Evolutionary conservation across 2,888 invertebrate species (phyloP).

Genomic region (Pandemis cinnamomeana): DNA sequence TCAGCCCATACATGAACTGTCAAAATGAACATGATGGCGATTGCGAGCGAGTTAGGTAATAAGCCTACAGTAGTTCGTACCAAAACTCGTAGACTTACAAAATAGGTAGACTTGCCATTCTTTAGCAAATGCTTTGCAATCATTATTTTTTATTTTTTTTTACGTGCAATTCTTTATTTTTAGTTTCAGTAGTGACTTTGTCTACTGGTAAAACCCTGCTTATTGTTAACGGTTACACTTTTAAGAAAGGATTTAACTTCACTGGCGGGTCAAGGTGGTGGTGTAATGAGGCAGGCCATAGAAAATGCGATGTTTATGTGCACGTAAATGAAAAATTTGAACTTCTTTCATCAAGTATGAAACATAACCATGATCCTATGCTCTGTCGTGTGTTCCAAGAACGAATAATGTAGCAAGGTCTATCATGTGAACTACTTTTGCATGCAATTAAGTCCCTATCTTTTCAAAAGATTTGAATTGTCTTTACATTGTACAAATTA

Average conservation of each 20-base stretch:
- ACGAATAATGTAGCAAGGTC: conserved; percentile 58
- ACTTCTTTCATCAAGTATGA: conserved; percentile 60
- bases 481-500: neutral
- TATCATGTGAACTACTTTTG: conserved; percentile 3
- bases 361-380: conserved; percentile 69
- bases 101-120: neutral
- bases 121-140: conserved; percentile 7
- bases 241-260: conserved; percentile 60
- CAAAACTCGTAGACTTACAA: conserved; percentile 7
- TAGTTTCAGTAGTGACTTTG: conserved; percentile 70
- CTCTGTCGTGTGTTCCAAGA: conserved; percentile 67
- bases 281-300: conserved; percentile 64
- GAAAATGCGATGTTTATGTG: conserved; percentile 66
- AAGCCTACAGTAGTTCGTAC: neutral
- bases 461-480: no score
- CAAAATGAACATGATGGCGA: no score
- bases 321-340: conserved; percentile 70
- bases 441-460: neutral
- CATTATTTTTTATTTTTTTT: conserved; percentile 32
- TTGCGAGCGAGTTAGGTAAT: no score
- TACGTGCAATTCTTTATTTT: conserved; percentile 48
- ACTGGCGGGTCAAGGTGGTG: conserved; percentile 65
- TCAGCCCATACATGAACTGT: no score
- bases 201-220: conserved; percentile 68
- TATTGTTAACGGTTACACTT: conserved; percentile 72